Evolutionary conservation across 1,140 invertebrate genomes (phyloP).

Genomic region (Delia radicum): DNA sequence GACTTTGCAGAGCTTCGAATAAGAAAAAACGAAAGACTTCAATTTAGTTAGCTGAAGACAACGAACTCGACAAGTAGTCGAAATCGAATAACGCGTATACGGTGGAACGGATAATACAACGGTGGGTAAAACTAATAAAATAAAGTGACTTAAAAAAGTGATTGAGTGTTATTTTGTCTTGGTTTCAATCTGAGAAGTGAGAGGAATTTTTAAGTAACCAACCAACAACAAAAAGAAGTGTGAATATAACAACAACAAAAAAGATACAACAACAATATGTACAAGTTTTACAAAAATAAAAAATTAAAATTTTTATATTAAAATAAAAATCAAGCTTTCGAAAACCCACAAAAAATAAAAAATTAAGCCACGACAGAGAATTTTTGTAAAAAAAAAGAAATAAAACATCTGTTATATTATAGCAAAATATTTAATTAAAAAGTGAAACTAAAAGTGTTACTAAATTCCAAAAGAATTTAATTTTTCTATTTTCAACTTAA

Average conservation of each 20-base stretch:
- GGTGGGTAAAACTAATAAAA: slow-evolving; percentile 11
- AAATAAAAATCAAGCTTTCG: not conserved
- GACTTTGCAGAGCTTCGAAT: slow-evolving; percentile 16
- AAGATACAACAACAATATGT: not conserved
- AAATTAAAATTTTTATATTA: not conserved
- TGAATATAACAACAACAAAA: not conserved
- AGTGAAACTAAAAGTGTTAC: slow-evolving; percentile 19
- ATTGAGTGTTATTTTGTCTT: not conserved
- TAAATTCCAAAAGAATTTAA: not conserved
- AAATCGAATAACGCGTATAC: slow-evolving; percentile 7
- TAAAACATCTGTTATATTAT: not conserved
- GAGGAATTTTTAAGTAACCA: slow-evolving; percentile 15
- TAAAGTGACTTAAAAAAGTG: not conserved
- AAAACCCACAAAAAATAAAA: not conserved
- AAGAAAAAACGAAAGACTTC: slow-evolving; percentile 54
- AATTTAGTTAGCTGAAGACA: slow-evolving; percentile 55
- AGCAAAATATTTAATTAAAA: not conserved
- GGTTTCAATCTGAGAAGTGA: not conserved
- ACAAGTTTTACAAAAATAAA: not conserved
- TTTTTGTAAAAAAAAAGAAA: not conserved
- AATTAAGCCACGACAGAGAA: not conserved
- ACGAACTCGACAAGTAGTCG: slow-evolving; percentile 52
- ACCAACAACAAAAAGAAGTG: not conserved
- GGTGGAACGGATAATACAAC: slow-evolving; percentile 5
- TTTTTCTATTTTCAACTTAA: too few relatives aligned